phyloP scores from a whole-genome alignment of 1,140 invertebrate genomes.

The Proales similis region DNA sequence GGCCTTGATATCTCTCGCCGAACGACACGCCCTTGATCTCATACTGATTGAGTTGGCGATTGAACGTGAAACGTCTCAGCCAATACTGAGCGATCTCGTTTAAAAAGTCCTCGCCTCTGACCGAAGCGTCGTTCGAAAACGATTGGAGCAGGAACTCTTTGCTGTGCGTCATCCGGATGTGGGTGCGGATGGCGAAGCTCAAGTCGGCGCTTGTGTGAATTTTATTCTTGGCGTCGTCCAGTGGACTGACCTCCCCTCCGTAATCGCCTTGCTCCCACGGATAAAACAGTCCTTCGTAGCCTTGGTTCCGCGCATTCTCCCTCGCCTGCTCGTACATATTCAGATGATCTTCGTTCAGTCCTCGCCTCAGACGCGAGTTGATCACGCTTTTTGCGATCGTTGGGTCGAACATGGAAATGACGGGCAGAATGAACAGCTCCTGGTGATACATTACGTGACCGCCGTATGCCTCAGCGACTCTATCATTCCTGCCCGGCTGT shows the following conservation, averaged over 20 bases:
- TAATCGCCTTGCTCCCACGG: slow-evolving; percentile 34
- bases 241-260: slow-evolving; percentile 22
- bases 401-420: slow-evolving; percentile 24
- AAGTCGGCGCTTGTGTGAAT: slow-evolving; percentile 36
- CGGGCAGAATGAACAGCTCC: slow-evolving; percentile 25
- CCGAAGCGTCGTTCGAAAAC: slow-evolving; percentile 5
- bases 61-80: slow-evolving; percentile 5
- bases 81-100: slow-evolving; percentile 32
- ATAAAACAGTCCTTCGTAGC: slow-evolving; percentile 20
- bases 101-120: slow-evolving; percentile 30
- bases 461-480: slow-evolving; percentile 22
- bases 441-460: slow-evolving; percentile 31
- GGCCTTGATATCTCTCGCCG: slow-evolving; percentile 20
- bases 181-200: slow-evolving; percentile 9
- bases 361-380: slow-evolving; percentile 15
- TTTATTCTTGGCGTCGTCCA: slow-evolving; percentile 23
- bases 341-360: slow-evolving; percentile 21
- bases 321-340: slow-evolving; percentile 21
- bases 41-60: slow-evolving; percentile 9
- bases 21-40: slow-evolving; percentile 37
- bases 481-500: slow-evolving; percentile 8
- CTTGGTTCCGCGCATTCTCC: slow-evolving; percentile 11
- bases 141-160: slow-evolving; percentile 20
- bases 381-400: slow-evolving; percentile 13
- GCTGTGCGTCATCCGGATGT: slow-evolving; percentile 8